phyloP scores from a whole-genome alignment of 2,888 invertebrate species.

The Sturmia bella region DNA sequence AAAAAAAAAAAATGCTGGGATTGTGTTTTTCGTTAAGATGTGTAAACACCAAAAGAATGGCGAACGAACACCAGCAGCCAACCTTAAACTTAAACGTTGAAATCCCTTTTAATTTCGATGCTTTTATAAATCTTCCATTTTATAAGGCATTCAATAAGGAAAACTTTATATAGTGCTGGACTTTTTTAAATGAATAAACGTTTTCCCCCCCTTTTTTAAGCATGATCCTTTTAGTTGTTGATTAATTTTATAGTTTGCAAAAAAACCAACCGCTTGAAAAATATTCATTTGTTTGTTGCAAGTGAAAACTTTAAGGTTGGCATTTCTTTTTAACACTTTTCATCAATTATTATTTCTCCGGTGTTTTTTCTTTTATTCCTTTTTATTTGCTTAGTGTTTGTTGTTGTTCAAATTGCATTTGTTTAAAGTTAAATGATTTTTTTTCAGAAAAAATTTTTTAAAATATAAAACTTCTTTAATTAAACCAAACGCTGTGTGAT shows the following conservation, averaged over 20 bases:
- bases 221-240: conserved; percentile 37
- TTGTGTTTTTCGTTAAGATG: conserved; percentile 26
- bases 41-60: conserved; percentile 13
- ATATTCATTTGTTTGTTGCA: conserved; percentile 5
- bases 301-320: conserved; percentile 26
- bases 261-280: conserved; percentile 9
- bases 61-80: not conserved
- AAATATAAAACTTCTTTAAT: too few species aligned
- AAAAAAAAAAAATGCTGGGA: conserved; percentile 54
- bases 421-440: too few species aligned
- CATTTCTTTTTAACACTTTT: too few species aligned
- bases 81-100: conserved; percentile 18
- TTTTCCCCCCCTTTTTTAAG: not conserved
- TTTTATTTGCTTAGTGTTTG: too few species aligned
- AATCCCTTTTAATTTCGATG: conserved; percentile 39
- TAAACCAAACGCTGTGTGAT: too few species aligned
- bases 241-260: not conserved
- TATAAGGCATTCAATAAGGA: not conserved
- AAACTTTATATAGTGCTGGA: conserved; percentile 40
- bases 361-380: too few species aligned
- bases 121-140: conserved; percentile 19
- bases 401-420: too few species aligned
- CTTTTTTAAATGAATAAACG: conserved; percentile 3
- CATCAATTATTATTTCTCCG: too few species aligned
- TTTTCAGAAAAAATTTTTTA: too few species aligned